Base-by-base conservation (phyloP, 2,888 invertebrate genomes). In the Acrobasis suavella region DNA sequence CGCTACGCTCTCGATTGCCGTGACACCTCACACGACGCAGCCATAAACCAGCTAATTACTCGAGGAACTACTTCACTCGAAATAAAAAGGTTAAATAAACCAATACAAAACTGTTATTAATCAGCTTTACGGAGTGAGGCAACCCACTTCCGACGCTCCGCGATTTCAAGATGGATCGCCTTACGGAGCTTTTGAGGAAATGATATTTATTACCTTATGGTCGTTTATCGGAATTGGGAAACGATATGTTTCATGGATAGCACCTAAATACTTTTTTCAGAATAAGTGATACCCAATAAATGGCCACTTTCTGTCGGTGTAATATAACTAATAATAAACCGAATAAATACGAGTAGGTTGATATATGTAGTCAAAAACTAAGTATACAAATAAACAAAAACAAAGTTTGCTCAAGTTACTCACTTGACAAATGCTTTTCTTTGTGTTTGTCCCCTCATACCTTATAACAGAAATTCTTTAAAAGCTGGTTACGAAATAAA, bases 111-210 rank as follows among this genome's bases (percentile, higher is more conserved):
- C 14, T 12, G 46, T 46, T 46, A 46, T 46, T 46, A 46, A 46
- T 46, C 14, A 46, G 46, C n/a, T 46, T 46, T 46, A 46, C n/a
- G 46, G n/a, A 46, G 14, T 46, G 46, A 46, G 14, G 46, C 46
- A 46, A 46, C 46, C 46, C 46, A 46, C 46, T 46, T 46, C 46
- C 46, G 46, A 46, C 12, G 46, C 46, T 12, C n/a, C n/a, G 46
- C 42, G 42, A 42, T 46, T 46, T 6, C 12, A 46, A 46, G 46
- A 46, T 46, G 46, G 46, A 46, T 46, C n/a, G 46, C 46, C 46
- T 14, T 46, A 14, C 46, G 46, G 46, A 46, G 46, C 46, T 46
- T 42, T 46, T 46, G 46, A 46, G 46, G 46, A 46, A 46, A 46
- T 46, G 46, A 46, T 46, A 46, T 46, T 46, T 46, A 12, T 46